Evolutionary conservation across 1,140 invertebrate genomes (phyloP).

Genomic region (Matsumurasca onukii): DNA sequence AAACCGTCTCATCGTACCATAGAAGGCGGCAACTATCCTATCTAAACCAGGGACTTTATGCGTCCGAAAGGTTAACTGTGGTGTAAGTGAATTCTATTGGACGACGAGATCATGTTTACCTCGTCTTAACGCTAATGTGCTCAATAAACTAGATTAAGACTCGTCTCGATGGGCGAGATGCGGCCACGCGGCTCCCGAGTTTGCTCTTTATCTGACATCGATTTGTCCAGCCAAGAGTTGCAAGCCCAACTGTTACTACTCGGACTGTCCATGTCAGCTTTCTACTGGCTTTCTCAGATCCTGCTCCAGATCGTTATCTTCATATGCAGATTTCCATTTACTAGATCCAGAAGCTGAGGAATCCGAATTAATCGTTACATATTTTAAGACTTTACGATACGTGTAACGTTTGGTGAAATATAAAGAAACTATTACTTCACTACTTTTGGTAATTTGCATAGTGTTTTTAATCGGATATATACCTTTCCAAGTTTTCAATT

Average conservation of each 20-base stretch:
- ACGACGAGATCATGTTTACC: background rate
- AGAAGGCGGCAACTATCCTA: no score
- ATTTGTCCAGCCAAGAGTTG: slow-evolving; percentile 2
- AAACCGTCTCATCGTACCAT: no score
- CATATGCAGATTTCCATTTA: background rate
- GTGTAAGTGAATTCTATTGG: slow-evolving; percentile 26
- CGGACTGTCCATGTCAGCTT: no score
- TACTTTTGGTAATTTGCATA: no score
- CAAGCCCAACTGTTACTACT: background rate
- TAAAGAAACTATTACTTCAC: no score
- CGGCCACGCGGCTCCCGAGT: slow-evolving; percentile 1
- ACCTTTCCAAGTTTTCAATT: no score
- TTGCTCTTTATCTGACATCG: slow-evolving; percentile 1
- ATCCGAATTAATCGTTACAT: no score
- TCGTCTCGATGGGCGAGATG: slow-evolving; percentile 5
- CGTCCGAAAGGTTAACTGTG: slow-evolving; percentile 14
- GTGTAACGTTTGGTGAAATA: no score
- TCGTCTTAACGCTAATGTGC: slow-evolving; percentile 11
- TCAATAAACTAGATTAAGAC: slow-evolving; percentile 5
- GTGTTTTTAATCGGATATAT: no score
- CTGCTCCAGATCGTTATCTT: background rate
- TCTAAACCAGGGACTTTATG: slow-evolving; percentile 2
- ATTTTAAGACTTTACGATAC: no score
- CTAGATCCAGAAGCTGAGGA: no score
- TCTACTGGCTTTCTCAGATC: background rate